Base-by-base conservation (phyloP, 2,888 invertebrate species). In the Mythimna pallens region DNA sequence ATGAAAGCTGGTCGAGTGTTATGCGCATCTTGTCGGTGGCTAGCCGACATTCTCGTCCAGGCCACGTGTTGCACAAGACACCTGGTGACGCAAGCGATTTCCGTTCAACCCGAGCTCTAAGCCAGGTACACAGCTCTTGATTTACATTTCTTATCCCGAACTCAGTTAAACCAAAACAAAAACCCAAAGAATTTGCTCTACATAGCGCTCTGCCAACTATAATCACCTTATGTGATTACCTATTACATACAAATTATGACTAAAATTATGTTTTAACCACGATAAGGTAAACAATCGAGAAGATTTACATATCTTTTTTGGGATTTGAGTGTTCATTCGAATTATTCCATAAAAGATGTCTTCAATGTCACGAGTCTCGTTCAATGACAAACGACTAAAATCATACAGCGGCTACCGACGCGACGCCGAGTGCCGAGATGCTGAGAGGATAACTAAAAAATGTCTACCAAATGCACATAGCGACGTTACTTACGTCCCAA, bases 11-110 rank as follows among this genome's bases (percentile, higher is more conserved):
- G 73, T 71, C 73, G 66, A 78, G 79, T 81, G 78, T 69, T 68
- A 74, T 77, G 80, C 63, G 71, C 73, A 78, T 82, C 80, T 78
- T 47, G 72, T 69, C 68, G 55, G 61, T 69, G 68, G 69, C 61
- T 73, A 65, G 62, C 63, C 70, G 61, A 70, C 79, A 70, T 77
- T 85, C 73, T 66, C 67, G 68, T 70, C 74, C 77, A 69, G 58
- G 67, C 76, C 80, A 78, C 68, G 76, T 78, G 74, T 84, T 84
- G 73, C 84, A 74, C 67, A 85, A 81, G 73, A 70, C 70, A 79
- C 73, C 64, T 69, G 72, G 69, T 83, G 83, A 82, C 65, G 83
- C 78, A 76, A 83, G 70, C 70, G 58, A 69, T 76, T 70, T 82
- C 73, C 63, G 59, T 57, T 52, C 64, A 61, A 64, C 61, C 57